Percentiles rank a stretch among this genome's conserved stretches.
Conservation (phyloP, 2,888 invertebrate genomes). For the Bembecia ichneumoniformis region DNA sequence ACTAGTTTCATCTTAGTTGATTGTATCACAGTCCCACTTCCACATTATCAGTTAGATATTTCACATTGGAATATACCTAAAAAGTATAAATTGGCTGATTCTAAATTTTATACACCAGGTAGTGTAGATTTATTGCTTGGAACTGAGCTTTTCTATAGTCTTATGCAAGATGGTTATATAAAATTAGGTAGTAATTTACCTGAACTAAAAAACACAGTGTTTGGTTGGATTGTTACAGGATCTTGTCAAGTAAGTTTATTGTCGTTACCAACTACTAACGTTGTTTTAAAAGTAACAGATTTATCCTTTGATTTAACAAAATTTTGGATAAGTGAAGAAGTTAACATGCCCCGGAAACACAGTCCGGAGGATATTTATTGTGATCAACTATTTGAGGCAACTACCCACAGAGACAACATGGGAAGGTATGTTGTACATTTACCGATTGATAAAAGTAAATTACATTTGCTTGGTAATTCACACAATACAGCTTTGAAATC, state of each 20-base stretch:
- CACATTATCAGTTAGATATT: slow-evolving; percentile 1
- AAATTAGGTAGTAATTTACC: slow-evolving; percentile 5
- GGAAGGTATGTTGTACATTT: slow-evolving; percentile 5
- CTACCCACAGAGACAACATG: slow-evolving; percentile 3
- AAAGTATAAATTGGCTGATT: slow-evolving; percentile 5
- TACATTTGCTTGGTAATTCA: slow-evolving; percentile 8
- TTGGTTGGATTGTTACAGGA: slow-evolving; percentile 9
- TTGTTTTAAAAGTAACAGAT: not conserved
- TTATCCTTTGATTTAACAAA: not conserved
- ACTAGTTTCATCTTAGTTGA: slow-evolving; percentile 1
- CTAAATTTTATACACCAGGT: slow-evolving; percentile 8
- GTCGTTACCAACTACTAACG: not conserved
- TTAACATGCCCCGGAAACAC: not conserved
- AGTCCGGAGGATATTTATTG: slow-evolving; percentile 6
- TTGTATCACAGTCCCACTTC: slow-evolving; percentile 4
- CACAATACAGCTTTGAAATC: slow-evolving; percentile 10
- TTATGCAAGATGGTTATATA: slow-evolving; percentile 2
- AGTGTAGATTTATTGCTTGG: slow-evolving; percentile 8
- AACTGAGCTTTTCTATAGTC: slow-evolving; percentile 6
- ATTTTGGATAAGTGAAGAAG: slow-evolving; percentile 8
- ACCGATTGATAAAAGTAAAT: slow-evolving; percentile 5
- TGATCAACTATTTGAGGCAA: slow-evolving; percentile 5
- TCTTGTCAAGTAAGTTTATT: not conserved
- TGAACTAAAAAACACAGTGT: slow-evolving; percentile 4
- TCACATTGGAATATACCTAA: slow-evolving; percentile 6